These are phyloP conservation scores for Phylloscopus trochiloides DNA, from an alignment of 2,113 vertebrate genomes.

Conservation along the genomic window DNA sequence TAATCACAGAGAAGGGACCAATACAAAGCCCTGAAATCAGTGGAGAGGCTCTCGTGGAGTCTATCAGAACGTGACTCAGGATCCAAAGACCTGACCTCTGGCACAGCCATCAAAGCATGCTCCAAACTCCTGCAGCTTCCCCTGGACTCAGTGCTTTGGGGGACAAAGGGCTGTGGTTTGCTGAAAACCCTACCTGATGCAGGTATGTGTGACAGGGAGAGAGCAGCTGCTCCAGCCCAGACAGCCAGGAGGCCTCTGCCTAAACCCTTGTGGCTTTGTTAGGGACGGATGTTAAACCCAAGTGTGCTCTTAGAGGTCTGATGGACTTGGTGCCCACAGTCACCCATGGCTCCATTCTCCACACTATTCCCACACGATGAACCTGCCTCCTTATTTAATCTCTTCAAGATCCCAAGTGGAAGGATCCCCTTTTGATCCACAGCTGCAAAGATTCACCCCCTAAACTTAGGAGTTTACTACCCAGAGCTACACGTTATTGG, in stretches of 20 bases:
- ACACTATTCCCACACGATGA: too few relatives aligned
- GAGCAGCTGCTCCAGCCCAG: neutral
- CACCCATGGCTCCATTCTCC: neutral
- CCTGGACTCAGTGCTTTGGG: neutral
- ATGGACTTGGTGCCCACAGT: neutral
- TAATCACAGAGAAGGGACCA: constrained; percentile 37
- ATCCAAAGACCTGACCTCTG: neutral
- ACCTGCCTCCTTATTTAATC: neutral
- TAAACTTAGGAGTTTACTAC: neutral
- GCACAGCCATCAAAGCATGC: neutral
- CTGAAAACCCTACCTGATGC: neutral
- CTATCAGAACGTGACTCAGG: neutral
- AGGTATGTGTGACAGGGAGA: neutral
- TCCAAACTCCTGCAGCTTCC: neutral
- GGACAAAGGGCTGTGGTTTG: neutral
- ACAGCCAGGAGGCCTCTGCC: neutral
- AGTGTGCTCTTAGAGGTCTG: neutral
- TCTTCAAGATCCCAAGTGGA: neutral
- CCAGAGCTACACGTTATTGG: rapidly evolving
- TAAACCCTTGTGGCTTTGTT: neutral
- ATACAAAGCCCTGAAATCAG: constrained; percentile 36
- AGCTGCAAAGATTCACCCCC: neutral
- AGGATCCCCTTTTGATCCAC: neutral
- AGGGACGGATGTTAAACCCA: neutral
- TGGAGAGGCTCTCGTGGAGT: neutral